Evolutionary conservation across 1,140 invertebrate species (phyloP).

Genomic region (Caenorhabditis brenneri): DNA sequence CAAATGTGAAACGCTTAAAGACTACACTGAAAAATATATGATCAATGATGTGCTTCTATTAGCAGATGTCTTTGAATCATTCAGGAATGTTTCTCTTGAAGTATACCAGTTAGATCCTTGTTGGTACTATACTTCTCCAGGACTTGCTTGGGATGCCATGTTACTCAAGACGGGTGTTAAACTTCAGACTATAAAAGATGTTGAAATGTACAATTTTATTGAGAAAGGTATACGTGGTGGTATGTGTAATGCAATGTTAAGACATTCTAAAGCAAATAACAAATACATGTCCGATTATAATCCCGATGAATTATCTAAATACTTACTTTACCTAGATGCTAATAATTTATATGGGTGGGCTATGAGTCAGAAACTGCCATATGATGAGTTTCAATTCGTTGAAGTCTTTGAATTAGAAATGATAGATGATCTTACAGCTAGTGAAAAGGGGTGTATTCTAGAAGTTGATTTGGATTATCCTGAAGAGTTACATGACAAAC

Average conservation of each 20-base stretch:
- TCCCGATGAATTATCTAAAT: constrained; percentile 17
- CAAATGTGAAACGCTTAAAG: constrained; percentile 55
- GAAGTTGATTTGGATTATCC: constrained; percentile 64
- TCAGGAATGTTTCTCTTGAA: constrained; percentile 56
- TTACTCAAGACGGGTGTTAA: constrained; percentile 59
- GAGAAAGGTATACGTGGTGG: too few relatives aligned
- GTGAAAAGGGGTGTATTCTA: constrained; percentile 60
- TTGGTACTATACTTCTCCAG: constrained; percentile 62
- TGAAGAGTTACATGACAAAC: constrained; percentile 60
- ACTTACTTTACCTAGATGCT: constrained; percentile 62
- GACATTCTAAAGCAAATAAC: too few relatives aligned
- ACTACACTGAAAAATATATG: constrained; percentile 64
- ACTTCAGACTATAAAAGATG: constrained; percentile 57
- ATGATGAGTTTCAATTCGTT: constrained; percentile 50
- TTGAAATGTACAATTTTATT: constrained; percentile 49
- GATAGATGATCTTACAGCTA: too few relatives aligned
- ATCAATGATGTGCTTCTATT: constrained; percentile 57
- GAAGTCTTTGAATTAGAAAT: neutral
- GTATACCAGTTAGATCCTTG: constrained; percentile 64
- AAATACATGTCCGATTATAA: too few relatives aligned
- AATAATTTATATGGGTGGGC: constrained; percentile 62
- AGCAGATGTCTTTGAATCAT: constrained; percentile 67
- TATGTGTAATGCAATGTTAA: too few relatives aligned
- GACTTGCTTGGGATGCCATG: constrained; percentile 64
- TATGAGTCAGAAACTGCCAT: constrained; percentile 47